phyloP scores from a whole-genome alignment of 30 jellyfish, hydroid and myxozoan species.

The Pseudorhiza aurosa region DNA sequence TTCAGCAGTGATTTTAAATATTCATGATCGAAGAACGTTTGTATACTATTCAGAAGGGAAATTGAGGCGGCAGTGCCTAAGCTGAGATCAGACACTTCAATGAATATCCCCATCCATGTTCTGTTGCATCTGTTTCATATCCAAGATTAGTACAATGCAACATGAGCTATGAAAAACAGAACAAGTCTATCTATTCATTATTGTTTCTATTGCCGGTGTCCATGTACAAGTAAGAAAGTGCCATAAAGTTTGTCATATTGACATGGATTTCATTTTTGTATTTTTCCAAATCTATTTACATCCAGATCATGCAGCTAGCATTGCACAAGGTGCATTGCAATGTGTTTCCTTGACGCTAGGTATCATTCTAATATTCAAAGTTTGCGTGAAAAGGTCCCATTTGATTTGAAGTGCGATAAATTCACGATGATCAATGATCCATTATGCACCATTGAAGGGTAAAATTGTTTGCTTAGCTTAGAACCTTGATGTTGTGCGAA shows the following conservation, averaged over 20 bases:
- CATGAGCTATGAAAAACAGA: background rate
- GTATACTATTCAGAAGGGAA: background rate
- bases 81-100: conserved; percentile 40
- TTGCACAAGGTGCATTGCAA: too few relatives aligned
- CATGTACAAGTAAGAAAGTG: too few relatives aligned
- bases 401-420: too few relatives aligned
- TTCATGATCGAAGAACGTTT: background rate
- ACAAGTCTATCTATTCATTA: too few relatives aligned
- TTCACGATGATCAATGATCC: too few relatives aligned
- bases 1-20: background rate
- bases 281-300: background rate
- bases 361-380: too few relatives aligned
- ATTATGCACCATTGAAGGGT: too few relatives aligned
- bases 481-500: too few relatives aligned
- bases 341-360: too few relatives aligned
- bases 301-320: background rate
- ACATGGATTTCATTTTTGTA: background rate
- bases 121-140: background rate
- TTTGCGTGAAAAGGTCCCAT: too few relatives aligned
- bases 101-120: background rate
- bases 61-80: conserved; percentile 35
- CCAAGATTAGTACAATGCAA: background rate
- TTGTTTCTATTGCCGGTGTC: too few relatives aligned
- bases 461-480: too few relatives aligned
- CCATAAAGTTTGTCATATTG: background rate